Evolutionary conservation across 2,797 vertebrate genomes (phyloP).

Genomic region (Anguilla anguilla): DNA sequence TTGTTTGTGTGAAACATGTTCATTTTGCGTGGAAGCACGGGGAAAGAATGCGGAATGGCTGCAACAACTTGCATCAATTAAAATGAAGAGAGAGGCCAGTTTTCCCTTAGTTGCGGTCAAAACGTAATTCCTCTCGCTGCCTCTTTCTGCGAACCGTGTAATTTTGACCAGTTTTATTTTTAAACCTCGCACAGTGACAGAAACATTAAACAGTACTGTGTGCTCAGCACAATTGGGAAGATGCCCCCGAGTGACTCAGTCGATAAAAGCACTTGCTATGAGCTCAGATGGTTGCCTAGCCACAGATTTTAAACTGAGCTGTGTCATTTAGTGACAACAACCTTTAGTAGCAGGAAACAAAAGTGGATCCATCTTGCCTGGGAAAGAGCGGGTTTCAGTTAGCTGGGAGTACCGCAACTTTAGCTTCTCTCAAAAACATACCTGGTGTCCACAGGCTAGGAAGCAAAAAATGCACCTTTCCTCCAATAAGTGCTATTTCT

Average conservation of each 20-base stretch:
- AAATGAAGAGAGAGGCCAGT: neutral
- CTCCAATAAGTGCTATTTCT: neutral
- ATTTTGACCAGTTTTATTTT: slow-evolving; percentile 33
- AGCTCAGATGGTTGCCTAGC: neutral
- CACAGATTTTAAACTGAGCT: neutral
- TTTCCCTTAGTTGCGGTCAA: slow-evolving; percentile 4
- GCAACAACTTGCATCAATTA: slow-evolving; percentile 15
- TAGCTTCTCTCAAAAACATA: neutral
- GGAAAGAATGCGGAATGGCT: neutral
- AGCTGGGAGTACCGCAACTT: neutral
- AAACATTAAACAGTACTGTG: slow-evolving; percentile 31
- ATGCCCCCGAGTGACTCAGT: neutral
- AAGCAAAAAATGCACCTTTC: neutral
- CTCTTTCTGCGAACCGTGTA: slow-evolving; percentile 24
- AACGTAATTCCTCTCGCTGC: slow-evolving; percentile 29
- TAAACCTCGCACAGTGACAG: slow-evolving; percentile 32
- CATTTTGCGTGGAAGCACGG: neutral
- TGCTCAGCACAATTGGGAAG: neutral
- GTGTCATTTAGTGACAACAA: neutral
- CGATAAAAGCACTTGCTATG: neutral
- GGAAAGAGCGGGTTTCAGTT: neutral
- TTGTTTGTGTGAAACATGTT: neutral
- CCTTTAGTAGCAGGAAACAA: neutral
- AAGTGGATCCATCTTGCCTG: neutral
- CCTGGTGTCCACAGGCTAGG: neutral